Conservation (phyloP, 2,113 vertebrate species). For the Elephantulus edwardii region DNA sequence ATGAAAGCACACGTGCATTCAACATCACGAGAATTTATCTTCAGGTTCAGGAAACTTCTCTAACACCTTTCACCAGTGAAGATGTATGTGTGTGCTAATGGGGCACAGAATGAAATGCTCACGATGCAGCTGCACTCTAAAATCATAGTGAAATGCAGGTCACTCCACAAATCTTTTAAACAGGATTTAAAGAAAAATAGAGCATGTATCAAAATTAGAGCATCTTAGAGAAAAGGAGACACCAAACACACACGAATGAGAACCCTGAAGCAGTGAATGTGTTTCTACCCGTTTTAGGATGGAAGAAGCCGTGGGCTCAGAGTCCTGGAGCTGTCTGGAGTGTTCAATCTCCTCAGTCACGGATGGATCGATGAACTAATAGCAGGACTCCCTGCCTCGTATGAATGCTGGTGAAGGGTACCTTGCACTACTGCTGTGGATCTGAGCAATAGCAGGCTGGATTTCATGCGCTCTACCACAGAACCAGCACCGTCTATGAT, state of each 20-base stretch:
- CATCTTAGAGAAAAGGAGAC: slow-evolving; percentile 73
- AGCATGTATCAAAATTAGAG: slow-evolving; percentile 61
- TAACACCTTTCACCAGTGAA: slow-evolving; percentile 74
- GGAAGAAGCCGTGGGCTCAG: slow-evolving; percentile 78
- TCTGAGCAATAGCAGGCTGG: slow-evolving; percentile 77
- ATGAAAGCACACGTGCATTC: slow-evolving; percentile 85
- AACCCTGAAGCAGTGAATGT: slow-evolving; percentile 80
- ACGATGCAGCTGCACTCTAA: slow-evolving; percentile 65
- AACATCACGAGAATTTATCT: slow-evolving; percentile 81
- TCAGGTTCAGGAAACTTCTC: slow-evolving; percentile 78
- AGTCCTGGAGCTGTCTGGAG: slow-evolving; percentile 75
- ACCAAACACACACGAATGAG: slow-evolving; percentile 74
- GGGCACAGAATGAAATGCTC: slow-evolving; percentile 73
- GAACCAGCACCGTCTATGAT: neutral
- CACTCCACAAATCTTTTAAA: slow-evolving; percentile 73
- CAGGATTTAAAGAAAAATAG: slow-evolving; percentile 66
- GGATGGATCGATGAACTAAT: slow-evolving; percentile 60
- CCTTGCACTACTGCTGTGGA: slow-evolving; percentile 80
- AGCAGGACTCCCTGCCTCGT: slow-evolving; percentile 80
- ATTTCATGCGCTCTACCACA: slow-evolving; percentile 65
- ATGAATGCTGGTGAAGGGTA: slow-evolving; percentile 86
- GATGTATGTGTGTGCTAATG: slow-evolving; percentile 52
- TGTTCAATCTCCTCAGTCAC: slow-evolving; percentile 70
- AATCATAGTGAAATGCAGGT: slow-evolving; percentile 67
- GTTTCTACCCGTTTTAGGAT: slow-evolving; percentile 83